Evolutionary conservation across 2,888 invertebrate genomes (phyloP).

Genomic region (Phengaris arion): DNA sequence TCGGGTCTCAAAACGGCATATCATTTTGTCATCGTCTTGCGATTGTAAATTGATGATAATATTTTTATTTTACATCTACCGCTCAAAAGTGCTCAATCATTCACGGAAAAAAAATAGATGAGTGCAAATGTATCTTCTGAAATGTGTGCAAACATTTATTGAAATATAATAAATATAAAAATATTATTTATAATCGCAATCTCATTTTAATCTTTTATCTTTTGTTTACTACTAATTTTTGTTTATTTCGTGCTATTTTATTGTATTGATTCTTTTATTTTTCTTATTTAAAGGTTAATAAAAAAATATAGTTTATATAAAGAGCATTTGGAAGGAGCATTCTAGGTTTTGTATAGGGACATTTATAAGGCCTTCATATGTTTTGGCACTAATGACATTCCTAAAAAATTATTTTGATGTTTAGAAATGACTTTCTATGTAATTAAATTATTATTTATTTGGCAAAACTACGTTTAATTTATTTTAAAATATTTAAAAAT

Average conservation of each 20-base stretch:
- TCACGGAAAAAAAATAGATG: neutral
- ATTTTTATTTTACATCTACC: neutral
- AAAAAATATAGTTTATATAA: neutral
- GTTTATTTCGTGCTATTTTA: neutral
- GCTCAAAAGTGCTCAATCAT: neutral
- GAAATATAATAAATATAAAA: neutral
- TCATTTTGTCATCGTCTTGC: neutral
- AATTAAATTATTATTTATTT: neutral
- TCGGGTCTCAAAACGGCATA: neutral
- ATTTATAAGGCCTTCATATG: slow-evolving; percentile 66
- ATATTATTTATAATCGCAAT: neutral
- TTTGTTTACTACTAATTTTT: neutral
- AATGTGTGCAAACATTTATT: neutral
- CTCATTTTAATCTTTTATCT: neutral
- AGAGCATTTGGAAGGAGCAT: neutral
- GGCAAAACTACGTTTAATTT: neutral
- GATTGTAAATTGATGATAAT: neutral
- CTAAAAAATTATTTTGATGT: slow-evolving; percentile 23
- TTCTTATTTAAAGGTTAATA: neutral
- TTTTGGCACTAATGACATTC: slow-evolving; percentile 58
- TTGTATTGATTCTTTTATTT: neutral
- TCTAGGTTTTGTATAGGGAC: neutral
- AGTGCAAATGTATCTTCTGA: neutral
- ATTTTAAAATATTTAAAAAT: neutral
- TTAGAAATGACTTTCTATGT: neutral